Percentiles rank a stretch among this genome's conserved stretches.
phyloP scores from a whole-genome alignment of 2,113 vertebrate species.

The Anarhynchus alexandrinus region DNA sequence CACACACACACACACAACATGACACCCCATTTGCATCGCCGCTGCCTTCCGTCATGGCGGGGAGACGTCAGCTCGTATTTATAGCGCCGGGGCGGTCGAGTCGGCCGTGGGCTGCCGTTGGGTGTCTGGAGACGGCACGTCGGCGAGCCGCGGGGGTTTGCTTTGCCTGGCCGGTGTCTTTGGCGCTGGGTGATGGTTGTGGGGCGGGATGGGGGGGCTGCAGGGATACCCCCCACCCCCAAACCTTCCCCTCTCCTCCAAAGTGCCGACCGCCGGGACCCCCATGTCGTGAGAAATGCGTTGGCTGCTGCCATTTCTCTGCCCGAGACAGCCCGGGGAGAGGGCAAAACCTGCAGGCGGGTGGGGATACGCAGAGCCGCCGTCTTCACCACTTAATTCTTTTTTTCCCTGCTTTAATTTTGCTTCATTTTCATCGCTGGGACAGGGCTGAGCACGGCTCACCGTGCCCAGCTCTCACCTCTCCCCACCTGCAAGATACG shows the following conservation, averaged over 20 bases:
- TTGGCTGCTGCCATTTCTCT: not conserved
- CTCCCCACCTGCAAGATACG: not conserved
- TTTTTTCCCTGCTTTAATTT: not conserved
- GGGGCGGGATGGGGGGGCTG: no score
- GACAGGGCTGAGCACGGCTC: not conserved
- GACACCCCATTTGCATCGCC: no score
- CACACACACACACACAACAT: not conserved
- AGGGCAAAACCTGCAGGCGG: not conserved
- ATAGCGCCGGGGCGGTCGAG: not conserved
- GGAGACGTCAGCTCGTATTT: not conserved
- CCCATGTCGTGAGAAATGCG: rapidly evolving
- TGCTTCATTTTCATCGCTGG: not conserved
- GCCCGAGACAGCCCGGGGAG: not conserved
- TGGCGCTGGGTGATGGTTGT: not conserved
- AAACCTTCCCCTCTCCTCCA: no score
- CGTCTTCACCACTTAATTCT: not conserved
- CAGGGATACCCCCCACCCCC: not conserved
- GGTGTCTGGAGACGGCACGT: not conserved
- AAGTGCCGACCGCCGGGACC: rapidly evolving
- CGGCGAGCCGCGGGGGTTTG: not conserved
- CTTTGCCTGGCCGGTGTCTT: not conserved
- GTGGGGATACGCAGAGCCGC: not conserved
- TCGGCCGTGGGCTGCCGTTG: not conserved
- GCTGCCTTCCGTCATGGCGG: not conserved
- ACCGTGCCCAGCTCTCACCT: not conserved